Percentiles rank a stretch among this genome's conserved stretches.
Evolutionary conservation across 1,140 invertebrate species (phyloP).

Genomic region (Parapsyche elsis): DNA sequence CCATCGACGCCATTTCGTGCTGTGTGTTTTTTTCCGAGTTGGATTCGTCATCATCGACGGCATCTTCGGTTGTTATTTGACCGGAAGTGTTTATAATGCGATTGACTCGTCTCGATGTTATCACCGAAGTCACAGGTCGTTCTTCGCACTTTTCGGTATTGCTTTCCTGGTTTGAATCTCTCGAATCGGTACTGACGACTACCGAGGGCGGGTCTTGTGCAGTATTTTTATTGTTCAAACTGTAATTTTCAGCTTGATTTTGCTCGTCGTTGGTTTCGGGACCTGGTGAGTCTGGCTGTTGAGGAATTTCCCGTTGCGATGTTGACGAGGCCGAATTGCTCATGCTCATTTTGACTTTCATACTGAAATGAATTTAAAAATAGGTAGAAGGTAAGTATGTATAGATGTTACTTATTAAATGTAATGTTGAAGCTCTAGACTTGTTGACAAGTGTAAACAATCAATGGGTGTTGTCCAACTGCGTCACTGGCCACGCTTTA

Average conservation of each 20-base stretch:
- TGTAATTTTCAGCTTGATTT: constrained; percentile 41
- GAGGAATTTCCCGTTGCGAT: constrained; percentile 23
- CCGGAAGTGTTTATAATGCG: constrained; percentile 72
- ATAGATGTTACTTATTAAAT: too few species aligned
- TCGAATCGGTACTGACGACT: neutral
- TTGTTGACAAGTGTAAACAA: constrained; percentile 8
- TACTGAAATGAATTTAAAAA: constrained; percentile 36
- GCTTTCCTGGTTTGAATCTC: neutral
- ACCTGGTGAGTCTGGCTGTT: neutral
- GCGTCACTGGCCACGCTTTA: constrained; percentile 7
- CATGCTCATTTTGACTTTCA: constrained; percentile 53
- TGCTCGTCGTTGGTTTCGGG: constrained; percentile 30
- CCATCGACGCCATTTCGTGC: neutral
- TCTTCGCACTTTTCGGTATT: neutral
- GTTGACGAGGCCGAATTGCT: constrained; percentile 15
- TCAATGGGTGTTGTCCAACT: constrained; percentile 19
- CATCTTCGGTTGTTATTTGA: constrained; percentile 68
- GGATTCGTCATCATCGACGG: constrained; percentile 59
- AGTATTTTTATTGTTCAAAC: constrained; percentile 20
- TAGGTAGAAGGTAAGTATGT: neutral
- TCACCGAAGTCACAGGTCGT: constrained; percentile 62
- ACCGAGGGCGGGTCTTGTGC: neutral
- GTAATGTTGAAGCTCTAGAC: too few species aligned
- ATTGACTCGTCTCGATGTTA: constrained; percentile 64
- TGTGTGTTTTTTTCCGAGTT: constrained; percentile 33